Conservation (phyloP, 2,113 vertebrate species). For the Chrysemys picta region DNA sequence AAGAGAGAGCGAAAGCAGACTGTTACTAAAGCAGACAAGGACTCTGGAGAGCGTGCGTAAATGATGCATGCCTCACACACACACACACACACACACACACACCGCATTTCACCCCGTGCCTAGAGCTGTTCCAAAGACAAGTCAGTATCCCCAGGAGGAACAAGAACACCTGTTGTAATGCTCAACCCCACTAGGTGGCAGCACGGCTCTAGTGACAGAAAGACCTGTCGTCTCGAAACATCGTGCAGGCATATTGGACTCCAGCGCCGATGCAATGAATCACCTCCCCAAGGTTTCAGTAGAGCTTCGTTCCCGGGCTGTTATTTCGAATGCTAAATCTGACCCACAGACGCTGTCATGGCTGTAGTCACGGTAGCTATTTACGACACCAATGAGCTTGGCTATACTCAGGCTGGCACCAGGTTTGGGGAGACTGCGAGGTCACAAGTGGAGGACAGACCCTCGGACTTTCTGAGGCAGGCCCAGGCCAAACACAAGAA, state of each 20-base stretch:
- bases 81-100: too few relatives aligned
- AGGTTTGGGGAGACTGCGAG: background rate
- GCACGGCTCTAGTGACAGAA: background rate
- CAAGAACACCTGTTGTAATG: background rate
- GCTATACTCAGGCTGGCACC: background rate
- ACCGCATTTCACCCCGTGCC: background rate
- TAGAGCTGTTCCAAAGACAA: background rate
- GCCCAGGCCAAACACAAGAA: background rate
- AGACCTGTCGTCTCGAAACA: rapidly evolving
- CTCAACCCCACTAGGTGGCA: rapidly evolving
- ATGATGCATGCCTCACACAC: background rate
- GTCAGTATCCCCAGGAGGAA: background rate
- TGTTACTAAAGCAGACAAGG: rapidly evolving
- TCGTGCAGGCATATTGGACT: background rate
- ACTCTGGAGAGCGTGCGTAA: background rate
- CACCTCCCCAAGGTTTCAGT: background rate
- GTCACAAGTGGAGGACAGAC: background rate
- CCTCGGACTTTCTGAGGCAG: background rate
- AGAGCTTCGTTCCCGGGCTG: rapidly evolving
- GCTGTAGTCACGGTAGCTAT: background rate
- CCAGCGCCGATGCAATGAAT: background rate
- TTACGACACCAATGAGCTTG: background rate
- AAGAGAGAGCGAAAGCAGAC: background rate
- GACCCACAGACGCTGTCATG: background rate
- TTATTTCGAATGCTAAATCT: background rate